These are phyloP conservation scores for Chrysodeixis includens DNA, from an alignment of 2,888 invertebrate genomes.

Conservation along the genomic window DNA sequence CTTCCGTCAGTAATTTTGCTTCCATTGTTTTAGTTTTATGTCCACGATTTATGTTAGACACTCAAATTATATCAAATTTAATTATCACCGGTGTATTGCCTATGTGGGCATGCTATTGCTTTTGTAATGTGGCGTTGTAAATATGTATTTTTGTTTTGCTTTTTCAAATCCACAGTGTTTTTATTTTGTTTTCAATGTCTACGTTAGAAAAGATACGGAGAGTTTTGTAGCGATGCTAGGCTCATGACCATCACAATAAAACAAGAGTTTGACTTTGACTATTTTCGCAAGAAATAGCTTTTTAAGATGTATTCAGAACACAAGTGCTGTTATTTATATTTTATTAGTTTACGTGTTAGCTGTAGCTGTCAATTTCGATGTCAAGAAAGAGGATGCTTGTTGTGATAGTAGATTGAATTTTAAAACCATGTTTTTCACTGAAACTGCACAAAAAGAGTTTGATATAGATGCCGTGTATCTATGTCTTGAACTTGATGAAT, in stretches of 20 bases:
- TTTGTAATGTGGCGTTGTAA: slow-evolving; percentile 85
- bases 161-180: slow-evolving; percentile 80
- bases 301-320: slow-evolving; percentile 66
- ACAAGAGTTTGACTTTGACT: slow-evolving; percentile 89
- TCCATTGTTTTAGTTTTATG: slow-evolving; percentile 72
- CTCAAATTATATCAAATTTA: slow-evolving; percentile 65
- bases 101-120: slow-evolving; percentile 85
- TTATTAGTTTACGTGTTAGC: slow-evolving; percentile 72
- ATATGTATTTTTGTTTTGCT: slow-evolving; percentile 78
- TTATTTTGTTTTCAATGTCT: slow-evolving; percentile 70
- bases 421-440: slow-evolving; percentile 30
- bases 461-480: slow-evolving; percentile 39
- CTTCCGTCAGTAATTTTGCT: slow-evolving; percentile 73
- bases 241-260: slow-evolving; percentile 81
- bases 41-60: slow-evolving; percentile 67
- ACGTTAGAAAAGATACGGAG: slow-evolving; percentile 68
- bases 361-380: slow-evolving; percentile 65
- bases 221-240: slow-evolving; percentile 80
- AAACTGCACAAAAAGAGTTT: slow-evolving; percentile 41
- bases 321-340: slow-evolving; percentile 69
- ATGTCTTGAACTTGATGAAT: slow-evolving; percentile 20
- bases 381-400: slow-evolving; percentile 68
- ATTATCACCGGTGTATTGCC: slow-evolving; percentile 78
- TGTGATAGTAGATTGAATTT: slow-evolving; percentile 57
- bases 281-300: slow-evolving; percentile 78